phyloP scores from a whole-genome alignment of 2,113 vertebrate species.

The Mola mola region DNA sequence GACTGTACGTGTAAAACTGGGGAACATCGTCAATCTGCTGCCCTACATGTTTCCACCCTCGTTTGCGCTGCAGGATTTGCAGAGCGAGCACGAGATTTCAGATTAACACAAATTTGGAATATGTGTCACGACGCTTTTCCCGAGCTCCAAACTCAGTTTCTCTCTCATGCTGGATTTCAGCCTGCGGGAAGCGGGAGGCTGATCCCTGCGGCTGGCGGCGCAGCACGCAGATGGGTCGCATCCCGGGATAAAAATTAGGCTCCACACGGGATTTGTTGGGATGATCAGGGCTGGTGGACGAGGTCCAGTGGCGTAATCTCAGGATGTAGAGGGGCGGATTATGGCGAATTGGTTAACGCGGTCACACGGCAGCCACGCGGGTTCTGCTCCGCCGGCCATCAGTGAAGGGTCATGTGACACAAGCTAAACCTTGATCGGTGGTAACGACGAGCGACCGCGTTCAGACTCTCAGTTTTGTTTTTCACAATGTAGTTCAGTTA shows the following conservation, averaged over 20 bases:
- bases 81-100: slow-evolving; percentile 45
- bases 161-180: slow-evolving; percentile 63
- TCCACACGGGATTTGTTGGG: slow-evolving; percentile 51
- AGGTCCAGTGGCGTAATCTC: slow-evolving; percentile 67
- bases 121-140: slow-evolving; percentile 48
- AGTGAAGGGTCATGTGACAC: no score
- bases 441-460: no score
- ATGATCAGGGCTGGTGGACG: slow-evolving; percentile 65
- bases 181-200: slow-evolving; percentile 47
- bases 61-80: slow-evolving; percentile 48
- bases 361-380: slow-evolving; percentile 61
- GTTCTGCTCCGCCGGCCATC: no score
- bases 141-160: slow-evolving; percentile 37
- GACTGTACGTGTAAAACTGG: slow-evolving; percentile 37
- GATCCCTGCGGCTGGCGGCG: slow-evolving; percentile 57
- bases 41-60: slow-evolving; percentile 41
- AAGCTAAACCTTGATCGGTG: no score
- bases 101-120: slow-evolving; percentile 58
- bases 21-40: slow-evolving; percentile 47
- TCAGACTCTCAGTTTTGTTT: no score
- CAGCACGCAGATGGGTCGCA: no score
- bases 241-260: slow-evolving; percentile 67
- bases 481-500: no score
- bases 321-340: slow-evolving; percentile 67
- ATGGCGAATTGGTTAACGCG: slow-evolving; percentile 64